These are phyloP conservation scores for Polyploca ridens DNA, from an alignment of 2,888 invertebrate species.

Conservation along the genomic window DNA sequence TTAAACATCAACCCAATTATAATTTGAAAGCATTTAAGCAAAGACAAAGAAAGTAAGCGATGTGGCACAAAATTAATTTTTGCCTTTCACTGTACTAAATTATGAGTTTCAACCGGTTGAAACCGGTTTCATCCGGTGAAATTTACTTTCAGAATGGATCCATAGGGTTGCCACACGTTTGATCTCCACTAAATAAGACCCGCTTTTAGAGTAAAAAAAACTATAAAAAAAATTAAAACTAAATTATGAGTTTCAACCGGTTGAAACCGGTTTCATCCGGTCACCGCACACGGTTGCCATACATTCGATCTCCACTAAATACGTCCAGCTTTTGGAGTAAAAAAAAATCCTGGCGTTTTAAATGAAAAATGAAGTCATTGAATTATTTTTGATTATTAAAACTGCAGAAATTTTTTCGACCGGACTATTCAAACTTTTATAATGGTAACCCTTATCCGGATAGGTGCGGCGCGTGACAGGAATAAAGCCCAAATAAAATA, in stretches of 20 bases:
- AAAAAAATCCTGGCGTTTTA: too few species aligned
- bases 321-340: too few species aligned
- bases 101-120: slow-evolving; percentile 25
- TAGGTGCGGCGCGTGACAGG: slow-evolving; percentile 2
- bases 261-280: slow-evolving; percentile 22
- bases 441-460: not conserved
- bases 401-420: too few species aligned
- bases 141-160: slow-evolving; percentile 23
- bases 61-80: slow-evolving; percentile 29
- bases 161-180: not conserved
- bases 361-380: too few species aligned
- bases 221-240: too few species aligned
- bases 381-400: too few species aligned
- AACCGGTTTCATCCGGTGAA: slow-evolving; percentile 24
- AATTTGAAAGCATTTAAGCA: slow-evolving; percentile 29
- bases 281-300: not conserved
- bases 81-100: slow-evolving; percentile 25
- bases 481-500: slow-evolving; percentile 5
- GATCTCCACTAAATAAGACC: not conserved
- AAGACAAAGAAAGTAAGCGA: slow-evolving; percentile 26
- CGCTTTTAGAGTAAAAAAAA: too few species aligned
- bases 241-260: slow-evolving; percentile 29
- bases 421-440: not conserved
- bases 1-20: slow-evolving; percentile 20
- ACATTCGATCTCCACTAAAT: not conserved